These are phyloP conservation scores for Graphium colonna DNA, from an alignment of 2,888 invertebrate species.

Conservation along the genomic window DNA sequence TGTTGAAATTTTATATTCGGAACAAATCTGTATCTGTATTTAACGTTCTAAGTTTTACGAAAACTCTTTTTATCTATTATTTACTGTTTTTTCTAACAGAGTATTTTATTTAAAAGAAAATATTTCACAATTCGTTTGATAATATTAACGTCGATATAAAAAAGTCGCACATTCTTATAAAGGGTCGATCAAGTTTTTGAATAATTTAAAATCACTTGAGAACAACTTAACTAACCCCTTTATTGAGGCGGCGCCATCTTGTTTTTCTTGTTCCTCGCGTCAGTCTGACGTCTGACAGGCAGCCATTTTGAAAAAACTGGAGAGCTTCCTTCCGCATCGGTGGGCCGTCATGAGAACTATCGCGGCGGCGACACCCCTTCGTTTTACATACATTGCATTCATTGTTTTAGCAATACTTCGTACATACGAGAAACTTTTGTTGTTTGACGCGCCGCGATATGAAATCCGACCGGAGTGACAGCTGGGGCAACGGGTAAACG, in stretches of 20 bases:
- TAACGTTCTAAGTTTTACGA: no score
- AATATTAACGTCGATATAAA: no score
- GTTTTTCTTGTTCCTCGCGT: conserved; percentile 59
- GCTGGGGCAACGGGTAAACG: conserved; percentile 42
- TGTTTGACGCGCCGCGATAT: conserved; percentile 52
- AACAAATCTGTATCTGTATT: no score
- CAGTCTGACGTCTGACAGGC: conserved; percentile 68
- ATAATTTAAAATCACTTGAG: conserved; percentile 27
- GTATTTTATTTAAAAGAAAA: no score
- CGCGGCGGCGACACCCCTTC: conserved; percentile 69
- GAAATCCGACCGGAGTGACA: conserved; percentile 47
- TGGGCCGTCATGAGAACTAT: conserved; percentile 74
- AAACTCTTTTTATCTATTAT: no score
- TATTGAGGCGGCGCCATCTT: conserved; percentile 59
- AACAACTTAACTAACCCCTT: conserved; percentile 52
- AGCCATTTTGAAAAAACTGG: conserved; percentile 77
- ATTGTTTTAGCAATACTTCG: conserved; percentile 68
- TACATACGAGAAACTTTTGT: conserved; percentile 71
- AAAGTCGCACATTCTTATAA: not conserved
- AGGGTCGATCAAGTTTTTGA: not conserved
- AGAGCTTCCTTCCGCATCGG: conserved; percentile 77
- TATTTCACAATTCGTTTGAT: no score
- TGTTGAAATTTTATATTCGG: no score
- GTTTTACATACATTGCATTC: conserved; percentile 74
- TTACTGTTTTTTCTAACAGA: no score